Conservation (phyloP, 2,797 vertebrate species). For the Poeciliopsis gracilis region DNA sequence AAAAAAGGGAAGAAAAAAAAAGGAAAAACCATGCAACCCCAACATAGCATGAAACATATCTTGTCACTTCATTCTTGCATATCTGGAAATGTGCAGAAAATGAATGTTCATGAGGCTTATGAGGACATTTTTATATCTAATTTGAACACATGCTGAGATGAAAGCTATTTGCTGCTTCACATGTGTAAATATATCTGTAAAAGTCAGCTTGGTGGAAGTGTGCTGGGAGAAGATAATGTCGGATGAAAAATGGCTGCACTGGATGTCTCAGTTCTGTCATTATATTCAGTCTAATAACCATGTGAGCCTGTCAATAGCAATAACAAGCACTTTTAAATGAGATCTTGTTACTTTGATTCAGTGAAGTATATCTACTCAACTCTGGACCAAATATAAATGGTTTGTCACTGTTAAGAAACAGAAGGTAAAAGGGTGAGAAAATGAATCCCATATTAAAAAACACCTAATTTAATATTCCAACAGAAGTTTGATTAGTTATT, state of each 20-base stretch:
- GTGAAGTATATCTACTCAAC: background rate
- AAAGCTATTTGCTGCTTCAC: background rate
- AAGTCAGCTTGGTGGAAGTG: background rate
- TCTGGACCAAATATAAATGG: background rate
- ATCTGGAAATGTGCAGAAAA: background rate
- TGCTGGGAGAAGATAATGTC: background rate
- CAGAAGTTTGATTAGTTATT: background rate
- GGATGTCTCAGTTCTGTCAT: conserved; percentile 1
- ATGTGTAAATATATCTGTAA: conserved; percentile 4
- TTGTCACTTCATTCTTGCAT: background rate
- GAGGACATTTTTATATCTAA: background rate
- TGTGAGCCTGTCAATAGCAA: conserved; percentile 1
- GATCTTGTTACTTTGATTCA: conserved; percentile 3
- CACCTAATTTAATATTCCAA: background rate
- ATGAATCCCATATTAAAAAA: background rate
- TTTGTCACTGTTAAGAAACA: conserved; percentile 2
- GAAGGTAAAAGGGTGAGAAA: background rate
- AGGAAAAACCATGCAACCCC: background rate
- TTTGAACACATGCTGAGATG: conserved; percentile 6
- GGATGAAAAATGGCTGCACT: background rate
- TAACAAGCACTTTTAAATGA: background rate
- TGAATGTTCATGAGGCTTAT: background rate
- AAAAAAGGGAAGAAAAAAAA: background rate
- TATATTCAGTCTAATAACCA: conserved; percentile 4
- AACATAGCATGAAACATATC: background rate